These are phyloP conservation scores for Neodiprion lecontei DNA, from an alignment of 1,140 invertebrate genomes.

Conservation along the genomic window DNA sequence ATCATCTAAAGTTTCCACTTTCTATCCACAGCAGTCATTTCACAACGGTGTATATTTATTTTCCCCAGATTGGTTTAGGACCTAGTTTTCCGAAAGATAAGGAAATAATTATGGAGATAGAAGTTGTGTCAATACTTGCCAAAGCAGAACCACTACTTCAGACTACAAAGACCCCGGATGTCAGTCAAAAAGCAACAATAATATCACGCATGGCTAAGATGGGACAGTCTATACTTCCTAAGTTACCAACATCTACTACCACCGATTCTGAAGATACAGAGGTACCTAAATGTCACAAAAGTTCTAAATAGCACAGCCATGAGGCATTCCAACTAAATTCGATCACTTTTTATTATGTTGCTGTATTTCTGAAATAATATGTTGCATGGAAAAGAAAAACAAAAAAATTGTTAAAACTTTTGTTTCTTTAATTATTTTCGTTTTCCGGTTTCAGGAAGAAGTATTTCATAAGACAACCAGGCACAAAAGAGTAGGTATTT, in stretches of 20 bases:
- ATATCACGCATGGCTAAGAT: constrained; percentile 55
- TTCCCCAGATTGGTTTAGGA: constrained; percentile 48
- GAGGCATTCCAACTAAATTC: not conserved
- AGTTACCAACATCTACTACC: constrained; percentile 41
- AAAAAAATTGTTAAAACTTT: not conserved
- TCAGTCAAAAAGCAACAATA: constrained; percentile 45
- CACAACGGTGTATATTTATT: constrained; percentile 21
- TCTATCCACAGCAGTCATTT: not conserved
- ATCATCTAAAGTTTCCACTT: constrained; percentile 18
- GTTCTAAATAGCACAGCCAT: not conserved
- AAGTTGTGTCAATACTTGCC: constrained; percentile 42
- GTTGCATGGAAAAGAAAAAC: not conserved
- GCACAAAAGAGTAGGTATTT: constrained; percentile 32
- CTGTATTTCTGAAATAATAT: no score
- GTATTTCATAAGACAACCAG: constrained; percentile 30
- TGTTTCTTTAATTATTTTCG: constrained; percentile 3
- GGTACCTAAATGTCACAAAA: constrained; percentile 30
- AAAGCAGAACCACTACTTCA: constrained; percentile 23
- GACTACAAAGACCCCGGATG: constrained; percentile 21
- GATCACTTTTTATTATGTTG: not conserved
- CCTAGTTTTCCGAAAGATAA: constrained; percentile 52
- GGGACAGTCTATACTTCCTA: constrained; percentile 53
- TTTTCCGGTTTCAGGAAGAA: constrained; percentile 41
- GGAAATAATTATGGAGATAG: constrained; percentile 49
- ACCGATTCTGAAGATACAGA: constrained; percentile 55